A percentile compares a stretch with the other conserved stretches of the same genome.
These are phyloP conservation scores for Carapus acus DNA, from an alignment of 2,797 vertebrate genomes.

Conservation along the genomic window DNA sequence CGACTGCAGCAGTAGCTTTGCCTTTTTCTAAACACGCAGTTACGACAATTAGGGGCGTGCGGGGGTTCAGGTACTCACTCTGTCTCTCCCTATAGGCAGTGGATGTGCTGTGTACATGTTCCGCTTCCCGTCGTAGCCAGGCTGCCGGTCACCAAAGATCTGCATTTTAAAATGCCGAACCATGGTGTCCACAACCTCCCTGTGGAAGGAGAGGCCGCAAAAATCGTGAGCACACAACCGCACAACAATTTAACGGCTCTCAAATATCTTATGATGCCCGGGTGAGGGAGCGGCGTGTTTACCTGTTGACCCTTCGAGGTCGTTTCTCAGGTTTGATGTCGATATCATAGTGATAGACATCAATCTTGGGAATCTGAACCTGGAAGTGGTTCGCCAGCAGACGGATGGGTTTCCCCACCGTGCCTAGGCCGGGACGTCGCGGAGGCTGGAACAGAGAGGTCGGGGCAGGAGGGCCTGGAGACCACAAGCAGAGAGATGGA, in stretches of 20 bases:
- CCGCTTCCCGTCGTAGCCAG: conserved; percentile 95
- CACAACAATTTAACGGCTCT: too few species aligned
- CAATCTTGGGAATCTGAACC: conserved; percentile 99
- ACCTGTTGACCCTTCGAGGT: conserved; percentile 98
- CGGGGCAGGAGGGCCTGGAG: conserved; percentile 80
- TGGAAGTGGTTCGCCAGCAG: conserved; percentile 98
- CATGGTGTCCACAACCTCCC: conserved; percentile 99
- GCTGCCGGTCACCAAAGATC: conserved; percentile 97
- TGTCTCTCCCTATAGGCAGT: conserved; percentile 90
- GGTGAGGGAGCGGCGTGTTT: conserved; percentile 37
- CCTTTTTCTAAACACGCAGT: too few species aligned
- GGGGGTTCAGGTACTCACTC: conserved; percentile 73
- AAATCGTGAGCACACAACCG: too few species aligned
- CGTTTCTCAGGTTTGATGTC: conserved; percentile 99
- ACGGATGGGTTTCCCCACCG: conserved; percentile 97
- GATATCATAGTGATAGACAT: conserved; percentile 99
- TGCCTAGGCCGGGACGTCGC: conserved; percentile 93
- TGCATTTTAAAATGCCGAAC: conserved; percentile 99
- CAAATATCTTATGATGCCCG: too few species aligned
- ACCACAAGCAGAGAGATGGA: conserved; percentile 1
- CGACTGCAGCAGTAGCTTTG: too few species aligned
- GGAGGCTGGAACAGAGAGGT: conserved; percentile 95
- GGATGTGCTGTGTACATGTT: conserved; percentile 99
- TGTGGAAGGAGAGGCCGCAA: conserved; percentile 42
- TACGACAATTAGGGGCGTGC: too few species aligned